A percentile compares a stretch with the other conserved stretches of the same genome.
These are phyloP conservation scores for Pampusana beccarii DNA, from an alignment of 2,113 vertebrate species.

Conservation along the genomic window DNA sequence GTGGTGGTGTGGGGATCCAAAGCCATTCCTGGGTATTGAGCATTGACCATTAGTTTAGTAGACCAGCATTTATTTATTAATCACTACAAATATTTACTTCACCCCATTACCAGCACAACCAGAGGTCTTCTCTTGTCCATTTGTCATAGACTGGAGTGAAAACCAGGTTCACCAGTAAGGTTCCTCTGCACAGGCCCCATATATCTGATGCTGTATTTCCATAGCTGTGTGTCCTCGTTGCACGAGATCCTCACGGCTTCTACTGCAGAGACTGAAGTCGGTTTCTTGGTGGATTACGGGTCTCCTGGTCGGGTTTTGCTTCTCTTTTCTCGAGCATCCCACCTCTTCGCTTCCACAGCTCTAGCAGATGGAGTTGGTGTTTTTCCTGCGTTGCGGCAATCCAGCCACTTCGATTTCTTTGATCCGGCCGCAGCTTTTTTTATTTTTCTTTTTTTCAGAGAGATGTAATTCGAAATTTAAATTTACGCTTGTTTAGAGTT, in stretches of 20 bases:
- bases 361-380: background rate
- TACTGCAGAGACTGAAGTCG: background rate
- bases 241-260: rapidly evolving
- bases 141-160: background rate
- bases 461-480: background rate
- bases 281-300: background rate
- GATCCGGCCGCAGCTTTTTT: background rate
- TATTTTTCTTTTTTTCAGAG: background rate
- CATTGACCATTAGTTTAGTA: background rate
- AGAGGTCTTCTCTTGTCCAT: background rate
- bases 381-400: background rate
- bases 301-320: background rate
- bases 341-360: background rate
- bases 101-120: background rate
- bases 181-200: background rate
- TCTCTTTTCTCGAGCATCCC: background rate
- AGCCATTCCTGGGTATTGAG: background rate
- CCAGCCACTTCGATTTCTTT: background rate
- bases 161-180: background rate
- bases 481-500: background rate
- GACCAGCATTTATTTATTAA: background rate
- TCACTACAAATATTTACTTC: background rate
- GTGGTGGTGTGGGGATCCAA: background rate
- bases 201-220: background rate
- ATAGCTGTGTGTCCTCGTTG: rapidly evolving